A percentile compares a stretch with the other conserved stretches of the same genome.
Evolutionary conservation across 1,140 invertebrate genomes (phyloP).

Genomic region (Hylaeus anthracinus): DNA sequence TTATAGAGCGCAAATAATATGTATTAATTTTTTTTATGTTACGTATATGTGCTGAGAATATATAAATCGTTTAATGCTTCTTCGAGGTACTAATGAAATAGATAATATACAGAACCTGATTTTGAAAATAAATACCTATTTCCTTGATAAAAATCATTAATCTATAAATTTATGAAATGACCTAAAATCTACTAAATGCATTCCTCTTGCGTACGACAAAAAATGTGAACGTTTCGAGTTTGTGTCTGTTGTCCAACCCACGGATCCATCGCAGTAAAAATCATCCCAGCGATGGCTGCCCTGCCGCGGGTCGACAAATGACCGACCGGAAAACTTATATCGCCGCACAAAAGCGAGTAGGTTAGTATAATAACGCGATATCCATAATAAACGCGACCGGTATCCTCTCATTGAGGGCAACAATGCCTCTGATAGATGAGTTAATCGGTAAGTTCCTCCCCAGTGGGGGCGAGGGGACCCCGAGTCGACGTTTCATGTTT

Average conservation of each 20-base stretch:
- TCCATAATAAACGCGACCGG: constrained; percentile 71
- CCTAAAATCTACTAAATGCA: too few relatives aligned
- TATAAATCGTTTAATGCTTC: too few relatives aligned
- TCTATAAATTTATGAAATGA: too few relatives aligned
- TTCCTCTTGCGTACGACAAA: too few relatives aligned
- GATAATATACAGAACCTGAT: too few relatives aligned
- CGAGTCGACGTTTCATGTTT: constrained; percentile 72
- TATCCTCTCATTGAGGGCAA: constrained; percentile 79
- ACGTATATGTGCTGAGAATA: too few relatives aligned
- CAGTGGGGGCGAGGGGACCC: constrained; percentile 53
- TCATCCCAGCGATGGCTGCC: constrained; percentile 1
- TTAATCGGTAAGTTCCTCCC: constrained; percentile 81
- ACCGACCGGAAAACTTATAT: constrained; percentile 66
- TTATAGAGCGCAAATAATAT: too few relatives aligned
- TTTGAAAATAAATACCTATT: too few relatives aligned
- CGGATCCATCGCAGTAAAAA: not conserved
- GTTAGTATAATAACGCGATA: constrained; percentile 70
- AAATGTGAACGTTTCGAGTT: not conserved
- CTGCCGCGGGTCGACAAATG: constrained; percentile 16
- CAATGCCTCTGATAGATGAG: constrained; percentile 80
- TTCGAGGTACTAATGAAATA: too few relatives aligned
- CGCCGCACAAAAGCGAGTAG: constrained; percentile 62
- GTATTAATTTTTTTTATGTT: too few relatives aligned
- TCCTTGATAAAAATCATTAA: too few relatives aligned
- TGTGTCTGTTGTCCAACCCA: too few relatives aligned